A percentile compares a stretch with the other conserved stretches of the same genome.
These are phyloP conservation scores for Tipula confusa DNA, from an alignment of 2,888 invertebrate species.

Conservation along the genomic window DNA sequence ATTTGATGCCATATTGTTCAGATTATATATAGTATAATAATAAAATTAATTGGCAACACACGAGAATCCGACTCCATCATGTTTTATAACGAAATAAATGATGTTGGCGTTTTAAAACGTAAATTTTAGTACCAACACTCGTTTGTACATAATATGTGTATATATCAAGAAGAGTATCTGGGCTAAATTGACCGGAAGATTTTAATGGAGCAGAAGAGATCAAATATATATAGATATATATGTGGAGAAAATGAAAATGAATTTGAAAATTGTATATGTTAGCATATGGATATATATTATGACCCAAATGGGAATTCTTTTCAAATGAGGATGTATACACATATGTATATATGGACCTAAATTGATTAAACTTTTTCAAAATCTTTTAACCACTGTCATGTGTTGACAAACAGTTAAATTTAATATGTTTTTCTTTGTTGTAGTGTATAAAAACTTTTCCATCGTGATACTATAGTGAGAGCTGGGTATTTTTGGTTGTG, in stretches of 20 bases:
- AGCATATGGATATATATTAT: not conserved
- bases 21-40: not conserved
- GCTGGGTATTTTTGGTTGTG: no score
- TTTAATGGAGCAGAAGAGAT: constrained; percentile 1
- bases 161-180: not conserved
- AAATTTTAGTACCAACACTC: not conserved
- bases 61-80: not conserved
- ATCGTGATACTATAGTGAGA: no score
- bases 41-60: not conserved
- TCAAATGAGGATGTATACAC: no score
- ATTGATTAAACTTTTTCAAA: not conserved
- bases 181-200: not conserved
- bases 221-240: not conserved
- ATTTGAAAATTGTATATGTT: not conserved
- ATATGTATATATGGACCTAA: not conserved
- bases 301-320: not conserved
- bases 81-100: not conserved
- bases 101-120: not conserved
- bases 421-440: not conserved
- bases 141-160: not conserved
- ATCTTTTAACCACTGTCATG: not conserved
- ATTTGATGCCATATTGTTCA: not conserved
- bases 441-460: no score
- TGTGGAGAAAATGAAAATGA: not conserved
- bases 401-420: not conserved